A percentile compares a stretch with the other conserved stretches of the same genome.
Conservation (phyloP, 2,113 vertebrate genomes). For the Callopanchax toddi region DNA sequence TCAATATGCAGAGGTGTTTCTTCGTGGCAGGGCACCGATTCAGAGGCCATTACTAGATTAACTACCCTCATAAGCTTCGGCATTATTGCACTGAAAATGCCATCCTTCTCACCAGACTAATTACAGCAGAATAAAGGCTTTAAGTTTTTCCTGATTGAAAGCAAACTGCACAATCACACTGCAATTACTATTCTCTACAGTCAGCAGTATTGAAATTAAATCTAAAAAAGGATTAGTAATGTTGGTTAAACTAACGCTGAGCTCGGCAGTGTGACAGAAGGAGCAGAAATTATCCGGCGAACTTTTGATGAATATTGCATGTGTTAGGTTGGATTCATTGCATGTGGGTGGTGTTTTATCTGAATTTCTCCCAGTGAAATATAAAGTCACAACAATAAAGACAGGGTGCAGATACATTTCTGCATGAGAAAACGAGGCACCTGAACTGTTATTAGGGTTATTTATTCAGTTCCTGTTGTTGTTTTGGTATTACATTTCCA, state of each 20-base stretch:
- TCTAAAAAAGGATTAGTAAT: slow-evolving; percentile 2
- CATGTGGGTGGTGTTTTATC: neutral
- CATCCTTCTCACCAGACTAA: slow-evolving; percentile 38
- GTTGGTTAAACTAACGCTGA: slow-evolving; percentile 3
- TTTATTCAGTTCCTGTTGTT: neutral
- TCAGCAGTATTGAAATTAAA: slow-evolving; percentile 8
- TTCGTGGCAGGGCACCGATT: slow-evolving; percentile 28
- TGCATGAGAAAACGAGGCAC: no score
- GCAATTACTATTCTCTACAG: slow-evolving; percentile 11
- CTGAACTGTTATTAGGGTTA: neutral
- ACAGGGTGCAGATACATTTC: neutral
- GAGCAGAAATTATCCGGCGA: neutral
- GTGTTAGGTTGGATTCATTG: neutral
- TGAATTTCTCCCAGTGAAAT: neutral
- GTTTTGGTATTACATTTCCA: neutral
- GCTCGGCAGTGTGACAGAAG: neutral
- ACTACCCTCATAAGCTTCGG: slow-evolving; percentile 32
- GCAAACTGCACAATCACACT: slow-evolving; percentile 22
- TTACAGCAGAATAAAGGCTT: slow-evolving; percentile 32
- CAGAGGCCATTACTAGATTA: slow-evolving; percentile 55
- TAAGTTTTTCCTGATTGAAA: slow-evolving; percentile 1
- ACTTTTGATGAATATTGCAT: slow-evolving; percentile 8
- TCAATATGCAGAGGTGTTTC: slow-evolving; percentile 58
- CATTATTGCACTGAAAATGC: slow-evolving; percentile 35
- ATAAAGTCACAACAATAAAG: neutral